These are phyloP conservation scores for Euclidia mi DNA, from an alignment of 2,888 invertebrate species.

Conservation along the genomic window DNA sequence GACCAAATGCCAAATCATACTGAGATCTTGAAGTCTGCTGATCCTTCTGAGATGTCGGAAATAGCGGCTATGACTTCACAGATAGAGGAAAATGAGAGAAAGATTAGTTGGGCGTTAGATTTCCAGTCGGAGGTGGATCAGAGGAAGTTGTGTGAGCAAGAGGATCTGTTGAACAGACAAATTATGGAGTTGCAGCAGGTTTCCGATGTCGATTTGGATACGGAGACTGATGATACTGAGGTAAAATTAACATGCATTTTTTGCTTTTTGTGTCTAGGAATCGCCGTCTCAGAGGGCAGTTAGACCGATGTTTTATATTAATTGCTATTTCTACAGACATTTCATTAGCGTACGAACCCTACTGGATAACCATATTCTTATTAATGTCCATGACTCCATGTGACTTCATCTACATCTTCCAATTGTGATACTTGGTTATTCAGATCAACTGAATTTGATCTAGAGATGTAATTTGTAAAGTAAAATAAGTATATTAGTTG, in stretches of 20 bases:
- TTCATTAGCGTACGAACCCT: too few relatives aligned
- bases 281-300: too few relatives aligned
- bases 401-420: too few relatives aligned
- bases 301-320: too few relatives aligned
- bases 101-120: slow-evolving; percentile 91
- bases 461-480: too few relatives aligned
- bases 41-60: slow-evolving; percentile 86
- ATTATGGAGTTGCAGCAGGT: slow-evolving; percentile 93
- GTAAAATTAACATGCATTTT: slow-evolving; percentile 57
- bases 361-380: too few relatives aligned
- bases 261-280: too few relatives aligned
- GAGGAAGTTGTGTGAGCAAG: slow-evolving; percentile 93
- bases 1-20: slow-evolving; percentile 81
- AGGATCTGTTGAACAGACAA: slow-evolving; percentile 93
- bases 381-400: too few relatives aligned
- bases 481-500: too few relatives aligned
- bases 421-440: too few relatives aligned
- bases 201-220: slow-evolving; percentile 94
- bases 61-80: slow-evolving; percentile 88
- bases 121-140: slow-evolving; percentile 93
- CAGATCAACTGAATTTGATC: too few relatives aligned
- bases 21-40: slow-evolving; percentile 80
- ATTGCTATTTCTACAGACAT: too few relatives aligned
- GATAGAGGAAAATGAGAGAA: slow-evolving; percentile 88
- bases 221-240: slow-evolving; percentile 95